Evolutionary conservation across 92 coral and sea anemone species (phyloP), one percentile per base, ranked within the genome.

Genomic region (Micromussa lordhowensis): DNA sequence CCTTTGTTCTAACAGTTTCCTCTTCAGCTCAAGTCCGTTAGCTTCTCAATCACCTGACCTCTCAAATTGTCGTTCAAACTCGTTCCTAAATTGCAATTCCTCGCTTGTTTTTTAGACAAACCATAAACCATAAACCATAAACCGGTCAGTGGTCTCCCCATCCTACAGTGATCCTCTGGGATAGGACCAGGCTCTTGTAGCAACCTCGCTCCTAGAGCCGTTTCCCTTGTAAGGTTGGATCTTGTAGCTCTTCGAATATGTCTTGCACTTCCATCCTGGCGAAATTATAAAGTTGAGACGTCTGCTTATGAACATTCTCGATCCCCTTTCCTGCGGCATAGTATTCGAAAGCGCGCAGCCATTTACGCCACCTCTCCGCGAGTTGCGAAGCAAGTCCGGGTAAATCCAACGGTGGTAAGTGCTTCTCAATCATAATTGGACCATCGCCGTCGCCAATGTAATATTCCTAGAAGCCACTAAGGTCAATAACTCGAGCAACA

Each of bases 231-330:
- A 36, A 2, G 5, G 40, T 36, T 36, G 93, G 93, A 44, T 86
- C 88, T 44, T 55, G 88, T 35, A 88, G 86, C 63, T 92, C 92
- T 64, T 92, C 87, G 63, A 83, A 92, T 1, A 91, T 15, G 59
- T 91, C 88, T 35, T 91, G 94, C n/a, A 91, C 36, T 11, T 93
- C 94, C 94, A 93, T 86, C 24, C 96, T 89, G 28, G 94, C 90
- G 48, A 85, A 83, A 59, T 91, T 91, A 19, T 89, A 66, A 35
- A 84, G 70, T 91, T 14, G 34, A 28, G 75, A 70, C 36, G 75
- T 70, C 35, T 70, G 11, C 29, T 22, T 6, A 3, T 22, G 70
- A 64, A 22, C 70, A 64, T 16, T 79, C 5, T 71, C 86, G 77
- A 89, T 54, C 30, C 90, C 61, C 69, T 87, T n/a, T 77, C 59